phyloP scores from a whole-genome alignment of 2,113 vertebrate genomes.

The Corythornis vintsioides region DNA sequence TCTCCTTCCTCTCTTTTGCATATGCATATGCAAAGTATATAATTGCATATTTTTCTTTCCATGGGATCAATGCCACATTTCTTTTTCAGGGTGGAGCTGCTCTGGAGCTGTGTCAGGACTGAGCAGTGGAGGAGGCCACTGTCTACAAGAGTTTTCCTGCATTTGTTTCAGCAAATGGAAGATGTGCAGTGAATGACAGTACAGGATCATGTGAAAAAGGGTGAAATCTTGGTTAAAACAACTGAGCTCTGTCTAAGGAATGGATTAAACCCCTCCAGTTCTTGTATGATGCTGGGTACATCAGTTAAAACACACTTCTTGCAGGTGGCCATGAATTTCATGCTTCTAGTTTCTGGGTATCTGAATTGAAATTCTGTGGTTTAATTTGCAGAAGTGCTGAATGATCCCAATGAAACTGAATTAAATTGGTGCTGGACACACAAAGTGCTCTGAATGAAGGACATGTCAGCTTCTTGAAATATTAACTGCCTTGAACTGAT shows the following conservation, averaged over 20 bases:
- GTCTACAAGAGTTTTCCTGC: constrained; percentile 25
- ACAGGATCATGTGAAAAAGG: background rate
- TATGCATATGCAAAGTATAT: constrained; percentile 48
- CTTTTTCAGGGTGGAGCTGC: constrained; percentile 45
- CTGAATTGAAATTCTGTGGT: constrained; percentile 28
- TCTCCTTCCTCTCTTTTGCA: constrained; percentile 32
- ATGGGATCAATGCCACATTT: constrained; percentile 39
- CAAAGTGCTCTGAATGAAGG: background rate
- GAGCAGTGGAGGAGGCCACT: background rate
- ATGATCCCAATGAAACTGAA: background rate
- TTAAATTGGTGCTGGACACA: background rate
- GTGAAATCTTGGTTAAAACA: background rate
- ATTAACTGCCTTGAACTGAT: background rate
- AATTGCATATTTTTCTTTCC: constrained; percentile 40
- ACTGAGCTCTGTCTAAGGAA: background rate
- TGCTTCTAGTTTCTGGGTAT: background rate
- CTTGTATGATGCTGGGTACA: background rate
- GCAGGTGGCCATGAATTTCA: background rate
- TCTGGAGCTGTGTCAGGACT: constrained; percentile 45
- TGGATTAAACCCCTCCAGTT: background rate
- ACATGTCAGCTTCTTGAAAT: background rate
- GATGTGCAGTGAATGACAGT: background rate
- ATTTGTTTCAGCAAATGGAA: background rate
- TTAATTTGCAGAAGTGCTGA: constrained; percentile 40
- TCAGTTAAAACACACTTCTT: constrained; percentile 27